Percentiles rank a stretch among this genome's conserved stretches.
Evolutionary conservation across 2,113 vertebrate genomes (phyloP).

Genomic region (Delphinapterus leucas): DNA sequence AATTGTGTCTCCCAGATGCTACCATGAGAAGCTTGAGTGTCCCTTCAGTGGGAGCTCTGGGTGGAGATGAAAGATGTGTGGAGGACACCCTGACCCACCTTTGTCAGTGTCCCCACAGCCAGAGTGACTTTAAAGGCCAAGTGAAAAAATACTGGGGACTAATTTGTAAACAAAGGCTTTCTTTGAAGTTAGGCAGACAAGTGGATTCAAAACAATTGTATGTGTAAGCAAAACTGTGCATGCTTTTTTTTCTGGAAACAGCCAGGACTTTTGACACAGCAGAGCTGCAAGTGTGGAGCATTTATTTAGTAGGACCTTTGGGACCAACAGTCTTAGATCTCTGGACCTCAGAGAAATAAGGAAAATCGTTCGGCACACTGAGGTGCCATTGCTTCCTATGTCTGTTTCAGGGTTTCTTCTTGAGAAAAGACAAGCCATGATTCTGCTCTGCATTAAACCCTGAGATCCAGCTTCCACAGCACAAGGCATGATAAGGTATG

Average conservation of each 20-base stretch:
- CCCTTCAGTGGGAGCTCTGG: not conserved
- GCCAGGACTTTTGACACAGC: not conserved
- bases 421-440: not conserved
- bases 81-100: not conserved
- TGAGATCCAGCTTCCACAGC: not conserved
- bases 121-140: conserved; percentile 45
- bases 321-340: not conserved
- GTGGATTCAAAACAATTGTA: conserved; percentile 44
- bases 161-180: conserved; percentile 38
- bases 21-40: not conserved
- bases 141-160: conserved; percentile 52
- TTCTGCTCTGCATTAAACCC: not conserved
- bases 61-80: not conserved
- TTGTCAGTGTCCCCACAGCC: not conserved
- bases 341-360: not conserved
- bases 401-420: conserved; percentile 3
- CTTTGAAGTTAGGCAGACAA: conserved; percentile 60
- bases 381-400: not conserved
- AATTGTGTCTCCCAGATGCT: not conserved
- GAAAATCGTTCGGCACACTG: not conserved
- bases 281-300: not conserved
- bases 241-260: not conserved
- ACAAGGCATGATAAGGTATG: not conserved
- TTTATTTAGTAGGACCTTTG: conserved; percentile 14
- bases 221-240: not conserved